Base-by-base conservation (phyloP, 1,140 invertebrate species). In the Drosophila kurseongensis region DNA sequence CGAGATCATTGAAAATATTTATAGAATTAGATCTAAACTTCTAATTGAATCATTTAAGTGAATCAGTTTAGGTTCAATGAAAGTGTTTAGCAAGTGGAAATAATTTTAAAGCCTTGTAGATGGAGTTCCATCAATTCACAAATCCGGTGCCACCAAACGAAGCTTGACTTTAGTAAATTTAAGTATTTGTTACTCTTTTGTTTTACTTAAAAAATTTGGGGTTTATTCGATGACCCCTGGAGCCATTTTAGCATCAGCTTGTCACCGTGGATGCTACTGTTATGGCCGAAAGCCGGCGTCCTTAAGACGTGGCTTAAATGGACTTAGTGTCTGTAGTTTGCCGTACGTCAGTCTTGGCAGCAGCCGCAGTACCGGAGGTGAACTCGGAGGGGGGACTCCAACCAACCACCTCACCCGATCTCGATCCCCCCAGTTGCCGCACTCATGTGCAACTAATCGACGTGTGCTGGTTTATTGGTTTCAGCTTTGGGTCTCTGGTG, bases 371-470 rank as follows among this genome's bases (percentile, higher is more conserved):
- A 10, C 9, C 48, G 29, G 35, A 32, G 48, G 48, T 16, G 9
- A 35, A 51, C 2, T 16, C 29, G 27, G 47, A 29, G n/a, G 18
- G 12, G 27, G n/a, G 13, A 5, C 29, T 35, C 4, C 14, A 16
- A 36, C n/a, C 14, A 12, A 36, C 32, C 32, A 27, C 41, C 32
- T 29, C 32, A 47, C 23, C 36, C 32, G 44, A 58, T 75, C 27
- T 38, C 32, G 40, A 58, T 75, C 57, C 27, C 44, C 47, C 42
- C 60, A 54, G 72, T 51, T 76, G 66, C 71, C 75, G 80, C 80
- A 84, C 79, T 84, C 80, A 79, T 83, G 80, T 84, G 73, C 80
- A 84, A 77, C 81, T 83, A 83, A 80, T 83, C 81, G 80, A 84
- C 73, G 63, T 82, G 81, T 84, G 80, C 80, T 65, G 80, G 80